Evolutionary conservation across 1,140 invertebrate genomes (phyloP).

Genomic region (Anastatus disparis): DNA sequence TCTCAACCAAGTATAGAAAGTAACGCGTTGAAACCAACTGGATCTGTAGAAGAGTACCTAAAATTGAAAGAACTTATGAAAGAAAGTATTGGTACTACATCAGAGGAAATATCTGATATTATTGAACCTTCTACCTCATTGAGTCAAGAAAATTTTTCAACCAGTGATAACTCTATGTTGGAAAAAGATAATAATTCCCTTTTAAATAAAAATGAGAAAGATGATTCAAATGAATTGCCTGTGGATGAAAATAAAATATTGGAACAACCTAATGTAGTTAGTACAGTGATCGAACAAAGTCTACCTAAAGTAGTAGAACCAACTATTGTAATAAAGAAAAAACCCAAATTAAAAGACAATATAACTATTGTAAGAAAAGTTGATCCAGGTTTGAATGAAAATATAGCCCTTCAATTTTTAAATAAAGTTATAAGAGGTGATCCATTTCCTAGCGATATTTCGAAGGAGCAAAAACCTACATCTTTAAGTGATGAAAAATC

Average conservation of each 20-base stretch:
- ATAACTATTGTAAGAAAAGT: background rate
- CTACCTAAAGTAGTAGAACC: too few relatives aligned
- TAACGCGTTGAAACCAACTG: conserved; percentile 51
- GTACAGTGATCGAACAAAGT: too few relatives aligned
- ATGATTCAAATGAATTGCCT: background rate
- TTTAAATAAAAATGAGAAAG: background rate
- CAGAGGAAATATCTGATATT: too few relatives aligned
- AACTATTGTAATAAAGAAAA: conserved; percentile 1
- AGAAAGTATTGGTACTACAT: too few relatives aligned
- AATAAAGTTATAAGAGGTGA: background rate
- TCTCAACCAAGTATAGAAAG: conserved; percentile 26
- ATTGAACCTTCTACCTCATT: too few relatives aligned
- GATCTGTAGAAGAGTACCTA: conserved; percentile 64
- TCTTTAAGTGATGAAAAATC: background rate
- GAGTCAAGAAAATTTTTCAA: too few relatives aligned
- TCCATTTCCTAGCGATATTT: too few relatives aligned
- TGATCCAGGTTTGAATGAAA: background rate
- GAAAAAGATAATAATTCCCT: background rate
- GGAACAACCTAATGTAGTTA: background rate
- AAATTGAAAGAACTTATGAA: conserved; percentile 52
- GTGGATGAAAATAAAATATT: background rate
- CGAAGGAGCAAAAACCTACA: too few relatives aligned
- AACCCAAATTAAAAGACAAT: background rate
- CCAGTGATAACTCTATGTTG: background rate
- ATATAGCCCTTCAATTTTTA: background rate